Base-by-base conservation (phyloP, 2,113 vertebrate species). In the Melozone crissalis region DNA sequence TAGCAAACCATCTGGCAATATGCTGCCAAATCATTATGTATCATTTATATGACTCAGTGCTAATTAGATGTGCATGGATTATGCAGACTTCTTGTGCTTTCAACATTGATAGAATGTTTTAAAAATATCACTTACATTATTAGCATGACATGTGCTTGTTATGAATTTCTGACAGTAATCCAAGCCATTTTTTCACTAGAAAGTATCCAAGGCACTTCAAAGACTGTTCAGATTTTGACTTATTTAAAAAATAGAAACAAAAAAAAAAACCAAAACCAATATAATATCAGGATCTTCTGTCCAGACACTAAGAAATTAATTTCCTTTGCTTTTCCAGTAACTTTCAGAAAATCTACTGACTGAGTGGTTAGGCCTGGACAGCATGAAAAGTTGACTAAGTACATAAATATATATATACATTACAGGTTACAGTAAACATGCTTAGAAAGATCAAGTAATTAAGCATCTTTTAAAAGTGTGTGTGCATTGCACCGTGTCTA, bases 61-160 rank as follows among this genome's bases (percentile, higher is more conserved):
- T 95, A 95, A 92, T 94, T 80, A 94, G 76, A 92, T 71, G 83
- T 92, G 89, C 86, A 77, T 0, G 0, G 73, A 90, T 96, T 92
- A 93, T 84, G 86, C 65, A 89, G 43, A 73, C 43, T 93, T 27
- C 73, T 80, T 86, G 73, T 78, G 85, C 88, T 86, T 92, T 84
- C 91, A 92, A 44, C 79, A 55, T 13, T 51, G 47, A 69, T 93
- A 72, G 47, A 93, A 65, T 94, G 83, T 90, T 96, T 90, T 90
- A 94, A 96, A 97, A 95, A 93, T 87, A 95, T 44, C 72, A 72
- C 92, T 94, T 90, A 84, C 52, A 78, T 22, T 94, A 92, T 94
- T 93, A 95, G 52, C 76, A 75, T 92, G 95, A 72, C 76, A 92
- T 87, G 73, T 90, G 55, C 65, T 93, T 92, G 88, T 73, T 94